A percentile compares a stretch with the other conserved stretches of the same genome.
Conservation (phyloP, 1,140 invertebrate genomes). For the Ips typographus region DNA sequence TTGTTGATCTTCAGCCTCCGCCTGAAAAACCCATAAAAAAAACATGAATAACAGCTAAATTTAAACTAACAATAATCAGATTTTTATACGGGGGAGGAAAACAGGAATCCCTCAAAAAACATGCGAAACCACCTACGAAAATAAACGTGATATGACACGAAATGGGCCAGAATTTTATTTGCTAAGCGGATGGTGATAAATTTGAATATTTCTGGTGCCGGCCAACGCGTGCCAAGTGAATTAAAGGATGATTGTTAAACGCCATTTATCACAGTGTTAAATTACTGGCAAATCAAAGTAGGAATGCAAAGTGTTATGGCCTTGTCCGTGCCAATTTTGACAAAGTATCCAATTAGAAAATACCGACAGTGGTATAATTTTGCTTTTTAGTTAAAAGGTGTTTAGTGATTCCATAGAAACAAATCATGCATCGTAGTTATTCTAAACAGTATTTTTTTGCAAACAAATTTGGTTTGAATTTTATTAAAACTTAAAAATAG, state of each 20-base stretch:
- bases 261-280: conserved; percentile 17
- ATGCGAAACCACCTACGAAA: not conserved
- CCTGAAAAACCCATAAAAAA: conserved; percentile 52
- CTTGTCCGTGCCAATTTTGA: too few species aligned
- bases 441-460: too few species aligned
- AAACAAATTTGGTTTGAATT: too few species aligned
- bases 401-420: too few species aligned
- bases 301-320: too few species aligned
- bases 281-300: too few species aligned
- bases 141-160: not conserved
- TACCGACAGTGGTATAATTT: too few species aligned
- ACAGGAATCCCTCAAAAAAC: not conserved
- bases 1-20: conserved; percentile 61
- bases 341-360: too few species aligned
- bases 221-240: conserved; percentile 19
- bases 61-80: conserved; percentile 8
- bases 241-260: conserved; percentile 27
- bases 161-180: conserved; percentile 25
- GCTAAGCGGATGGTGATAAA: conserved; percentile 21
- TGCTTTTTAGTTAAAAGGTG: too few species aligned
- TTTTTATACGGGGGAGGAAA: too few species aligned
- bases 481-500: too few species aligned
- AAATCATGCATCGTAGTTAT: too few species aligned
- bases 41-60: not conserved
- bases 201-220: conserved; percentile 9